Base-by-base conservation (phyloP, 2,113 vertebrate species). In the Nicator chloris region DNA sequence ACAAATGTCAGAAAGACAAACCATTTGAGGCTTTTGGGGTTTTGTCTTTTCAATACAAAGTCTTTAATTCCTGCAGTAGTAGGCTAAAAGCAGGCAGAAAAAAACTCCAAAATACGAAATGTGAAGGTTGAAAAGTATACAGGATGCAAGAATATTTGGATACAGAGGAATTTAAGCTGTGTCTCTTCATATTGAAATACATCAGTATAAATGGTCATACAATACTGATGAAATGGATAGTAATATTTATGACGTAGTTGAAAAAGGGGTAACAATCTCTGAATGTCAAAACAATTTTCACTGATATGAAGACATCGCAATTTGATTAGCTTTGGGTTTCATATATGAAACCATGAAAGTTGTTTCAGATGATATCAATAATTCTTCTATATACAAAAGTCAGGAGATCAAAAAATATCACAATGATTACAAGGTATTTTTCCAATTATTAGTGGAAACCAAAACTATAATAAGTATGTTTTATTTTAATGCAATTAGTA, bases 281-380 rank as follows among this genome's bases (percentile, higher is more conserved):
- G 64, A 95, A 89, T 70, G 73, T 93, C 83, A 82, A 75, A 82
- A 84, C 65, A 85, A 93, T 79, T 92, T 78, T 27, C 57, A 57
- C 23, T 42, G 30, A 35, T 81, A 79, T 5, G 31, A 91, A 91
- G 61, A 79, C 53, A 70, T 22, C 11, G 0, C 18, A 37, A 60
- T 82, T 65, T 91, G 37, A 88, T 78, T 83, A 79, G 82, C 33
- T 79, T 56, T 45, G n/a, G 18, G 18, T 50, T 83, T 87, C 66
- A 72, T 69, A 21, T 35, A 57, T 69, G 44, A 76, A 87, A 61
- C 37, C 35, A 50, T 3, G 3, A 35, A 57, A 71, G 40, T 64
- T 71, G 4, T 82, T 93, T 86, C 73, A 51, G 26, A n/a, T 66
- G 2, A n/a, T 22, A 75, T 26, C 27, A 69, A 71, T 26, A 71